Evolutionary conservation across 2,797 vertebrate species (phyloP).

Genomic region (Pogonophryne albipinna): DNA sequence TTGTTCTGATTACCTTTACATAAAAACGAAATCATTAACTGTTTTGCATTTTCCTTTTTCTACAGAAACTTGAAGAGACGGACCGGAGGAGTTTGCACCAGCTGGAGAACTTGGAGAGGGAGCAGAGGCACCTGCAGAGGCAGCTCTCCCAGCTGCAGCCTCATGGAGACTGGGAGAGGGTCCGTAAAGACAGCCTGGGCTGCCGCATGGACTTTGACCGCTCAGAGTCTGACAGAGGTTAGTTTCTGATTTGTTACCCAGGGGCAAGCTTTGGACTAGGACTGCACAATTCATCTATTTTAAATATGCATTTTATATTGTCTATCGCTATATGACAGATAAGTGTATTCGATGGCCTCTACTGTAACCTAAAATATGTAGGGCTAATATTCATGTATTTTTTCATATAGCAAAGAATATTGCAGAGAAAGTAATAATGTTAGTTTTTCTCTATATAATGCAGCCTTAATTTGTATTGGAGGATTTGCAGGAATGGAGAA

Average conservation of each 20-base stretch:
- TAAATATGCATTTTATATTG: too few relatives aligned
- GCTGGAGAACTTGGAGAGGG: slow-evolving; percentile 94
- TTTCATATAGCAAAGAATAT: too few relatives aligned
- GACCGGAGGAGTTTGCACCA: slow-evolving; percentile 96
- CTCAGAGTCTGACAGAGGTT: slow-evolving; percentile 98
- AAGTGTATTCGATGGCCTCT: too few relatives aligned
- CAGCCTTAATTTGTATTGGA: too few relatives aligned
- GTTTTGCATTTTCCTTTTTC: not conserved
- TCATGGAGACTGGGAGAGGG: slow-evolving; percentile 87
- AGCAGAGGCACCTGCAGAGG: slow-evolving; percentile 96
- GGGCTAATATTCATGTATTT: too few relatives aligned
- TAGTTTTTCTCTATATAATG: too few relatives aligned
- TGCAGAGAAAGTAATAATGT: too few relatives aligned
- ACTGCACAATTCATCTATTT: too few relatives aligned
- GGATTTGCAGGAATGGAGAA: too few relatives aligned
- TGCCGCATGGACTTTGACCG: slow-evolving; percentile 93
- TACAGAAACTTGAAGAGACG: slow-evolving; percentile 97
- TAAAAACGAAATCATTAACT: slow-evolving; percentile 2
- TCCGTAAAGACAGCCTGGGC: slow-evolving; percentile 93
- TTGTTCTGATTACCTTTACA: not conserved
- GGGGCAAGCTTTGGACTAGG: not conserved
- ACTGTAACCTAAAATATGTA: too few relatives aligned
- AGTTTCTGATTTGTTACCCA: slow-evolving; percentile 9
- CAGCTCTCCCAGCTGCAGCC: slow-evolving; percentile 95
- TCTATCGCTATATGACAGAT: too few relatives aligned